Conservation (phyloP, 2,888 invertebrate species). For the Cabera pusaria region DNA sequence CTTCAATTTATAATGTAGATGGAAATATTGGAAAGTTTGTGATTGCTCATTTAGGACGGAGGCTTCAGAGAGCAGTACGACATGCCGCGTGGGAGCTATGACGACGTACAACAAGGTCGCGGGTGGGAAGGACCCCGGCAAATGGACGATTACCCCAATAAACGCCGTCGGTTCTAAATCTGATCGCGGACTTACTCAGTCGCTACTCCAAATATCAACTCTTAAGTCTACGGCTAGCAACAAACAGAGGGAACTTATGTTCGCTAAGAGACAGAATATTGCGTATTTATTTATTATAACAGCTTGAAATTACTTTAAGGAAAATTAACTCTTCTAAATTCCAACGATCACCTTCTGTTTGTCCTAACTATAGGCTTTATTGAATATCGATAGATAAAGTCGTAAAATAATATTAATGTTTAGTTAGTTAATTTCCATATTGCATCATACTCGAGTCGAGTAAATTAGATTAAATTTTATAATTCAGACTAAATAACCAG, state of each 20-base stretch:
- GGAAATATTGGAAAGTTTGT: slow-evolving; percentile 74
- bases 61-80: slow-evolving; percentile 82
- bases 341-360: slow-evolving; percentile 17
- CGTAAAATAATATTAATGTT: slow-evolving; percentile 8
- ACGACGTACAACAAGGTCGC: slow-evolving; percentile 78
- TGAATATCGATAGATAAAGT: slow-evolving; percentile 1
- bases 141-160: slow-evolving; percentile 86
- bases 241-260: slow-evolving; percentile 23
- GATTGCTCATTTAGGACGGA: slow-evolving; percentile 81
- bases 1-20: slow-evolving; percentile 15
- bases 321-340: too few species aligned
- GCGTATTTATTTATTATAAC: too few species aligned
- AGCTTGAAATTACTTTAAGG: too few species aligned
- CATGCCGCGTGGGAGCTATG: slow-evolving; percentile 72
- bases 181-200: slow-evolving; percentile 22
- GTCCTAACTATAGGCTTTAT: slow-evolving; percentile 30
- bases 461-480: too few species aligned
- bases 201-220: slow-evolving; percentile 22
- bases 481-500: too few species aligned
- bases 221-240: slow-evolving; percentile 30
- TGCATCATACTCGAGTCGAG: too few species aligned
- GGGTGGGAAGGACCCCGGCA: slow-evolving; percentile 83
- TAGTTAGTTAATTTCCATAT: too few species aligned
- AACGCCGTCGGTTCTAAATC: slow-evolving; percentile 85
- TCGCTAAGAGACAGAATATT: slow-evolving; percentile 1